A percentile compares a stretch with the other conserved stretches of the same genome.
Conservation (phyloP, 2,113 vertebrate species). For the Sigmodon hispidus region DNA sequence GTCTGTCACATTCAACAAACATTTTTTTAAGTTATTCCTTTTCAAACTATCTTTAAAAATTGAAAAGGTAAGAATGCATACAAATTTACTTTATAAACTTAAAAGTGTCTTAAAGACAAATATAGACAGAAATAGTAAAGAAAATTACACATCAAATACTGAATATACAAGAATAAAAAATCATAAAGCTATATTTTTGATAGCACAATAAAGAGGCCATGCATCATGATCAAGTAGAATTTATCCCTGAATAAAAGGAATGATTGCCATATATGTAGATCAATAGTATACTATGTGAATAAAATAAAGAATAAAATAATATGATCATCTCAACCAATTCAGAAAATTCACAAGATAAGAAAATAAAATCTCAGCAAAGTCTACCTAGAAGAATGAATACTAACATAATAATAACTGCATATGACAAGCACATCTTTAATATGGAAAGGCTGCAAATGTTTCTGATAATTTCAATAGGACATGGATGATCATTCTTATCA, state of each 20-base stretch:
- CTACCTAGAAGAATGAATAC: background rate
- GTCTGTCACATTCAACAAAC: background rate
- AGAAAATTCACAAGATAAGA: background rate
- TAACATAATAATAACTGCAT: background rate
- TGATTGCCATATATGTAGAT: background rate
- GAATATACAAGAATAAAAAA: background rate
- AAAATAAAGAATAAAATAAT: background rate
- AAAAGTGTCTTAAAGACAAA: background rate
- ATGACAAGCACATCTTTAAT: background rate
- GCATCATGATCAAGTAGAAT: background rate
- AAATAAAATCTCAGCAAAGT: background rate
- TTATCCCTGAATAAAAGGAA: background rate
- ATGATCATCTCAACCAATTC: background rate
- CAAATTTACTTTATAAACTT: background rate
- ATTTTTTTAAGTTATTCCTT: too few relatives aligned
- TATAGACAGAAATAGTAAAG: background rate
- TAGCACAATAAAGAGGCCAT: background rate
- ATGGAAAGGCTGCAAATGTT: background rate
- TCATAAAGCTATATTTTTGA: background rate
- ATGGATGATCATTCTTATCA: background rate
- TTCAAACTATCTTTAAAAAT: background rate
- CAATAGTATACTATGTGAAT: background rate
- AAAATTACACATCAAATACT: background rate
- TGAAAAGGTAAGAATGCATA: background rate
- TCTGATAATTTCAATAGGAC: background rate